phyloP scores from a whole-genome alignment of 2,888 invertebrate genomes.

The Xestia sexstrigata region DNA sequence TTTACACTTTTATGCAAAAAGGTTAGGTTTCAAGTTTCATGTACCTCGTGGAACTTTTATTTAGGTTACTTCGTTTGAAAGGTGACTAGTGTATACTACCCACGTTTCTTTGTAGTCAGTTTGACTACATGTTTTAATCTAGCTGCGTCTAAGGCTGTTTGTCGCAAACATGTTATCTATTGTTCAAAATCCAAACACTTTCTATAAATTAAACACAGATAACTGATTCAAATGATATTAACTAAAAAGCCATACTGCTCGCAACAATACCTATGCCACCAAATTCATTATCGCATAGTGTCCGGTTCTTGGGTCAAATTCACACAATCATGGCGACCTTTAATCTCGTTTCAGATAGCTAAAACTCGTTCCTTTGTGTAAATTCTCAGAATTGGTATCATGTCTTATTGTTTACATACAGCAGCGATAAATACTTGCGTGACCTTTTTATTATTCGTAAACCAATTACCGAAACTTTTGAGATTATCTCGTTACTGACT shows the following conservation, averaged over 20 bases:
- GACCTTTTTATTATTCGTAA: conserved; percentile 59
- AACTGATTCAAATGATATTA: neutral
- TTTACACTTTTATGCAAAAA: neutral
- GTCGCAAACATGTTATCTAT: neutral
- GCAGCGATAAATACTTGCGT: conserved; percentile 66
- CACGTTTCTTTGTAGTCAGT: neutral
- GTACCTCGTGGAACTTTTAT: neutral
- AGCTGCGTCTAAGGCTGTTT: neutral
- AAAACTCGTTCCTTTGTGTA: conserved; percentile 84
- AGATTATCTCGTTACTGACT: conserved; percentile 28
- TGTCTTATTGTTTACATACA: conserved; percentile 78
- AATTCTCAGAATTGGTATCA: conserved; percentile 82
- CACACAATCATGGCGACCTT: conserved; percentile 87
- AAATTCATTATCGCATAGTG: conserved; percentile 81
- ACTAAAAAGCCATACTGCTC: conserved; percentile 14
- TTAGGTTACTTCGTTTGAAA: neutral
- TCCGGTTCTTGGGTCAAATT: conserved; percentile 88
- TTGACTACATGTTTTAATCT: neutral
- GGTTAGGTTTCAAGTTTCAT: neutral
- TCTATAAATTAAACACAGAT: neutral
- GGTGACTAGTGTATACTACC: neutral
- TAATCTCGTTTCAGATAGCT: conserved; percentile 87
- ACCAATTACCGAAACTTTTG: conserved; percentile 29
- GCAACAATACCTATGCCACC: conserved; percentile 67
- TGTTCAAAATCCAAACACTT: neutral